Percentiles rank a stretch among this genome's conserved stretches.
phyloP scores from a whole-genome alignment of 1,140 invertebrate genomes.

The Cydia splendana region DNA sequence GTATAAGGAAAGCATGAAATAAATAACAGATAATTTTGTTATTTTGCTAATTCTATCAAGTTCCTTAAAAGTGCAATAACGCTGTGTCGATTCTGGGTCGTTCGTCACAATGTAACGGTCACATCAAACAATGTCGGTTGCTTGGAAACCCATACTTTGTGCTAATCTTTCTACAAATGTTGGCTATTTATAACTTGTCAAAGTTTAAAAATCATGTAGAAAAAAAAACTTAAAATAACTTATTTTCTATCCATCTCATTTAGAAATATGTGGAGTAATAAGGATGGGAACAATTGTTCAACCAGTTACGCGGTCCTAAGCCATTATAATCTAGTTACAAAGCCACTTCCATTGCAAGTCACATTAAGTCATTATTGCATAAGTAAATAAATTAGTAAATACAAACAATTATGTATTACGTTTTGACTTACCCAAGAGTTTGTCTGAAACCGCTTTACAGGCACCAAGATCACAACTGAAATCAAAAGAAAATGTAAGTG shows the following conservation, averaged over 20 bases:
- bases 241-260: constrained; percentile 12
- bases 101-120: no score
- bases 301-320: not conserved
- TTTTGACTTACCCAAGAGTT: constrained; percentile 24
- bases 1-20: no score
- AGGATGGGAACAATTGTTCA: constrained; percentile 20
- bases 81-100: no score
- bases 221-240: not conserved
- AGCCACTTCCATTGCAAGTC: not conserved
- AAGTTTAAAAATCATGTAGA: no score
- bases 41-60: no score
- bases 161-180: no score
- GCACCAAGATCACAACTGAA: constrained; percentile 20
- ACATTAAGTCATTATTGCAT: constrained; percentile 26
- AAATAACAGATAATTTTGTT: no score
- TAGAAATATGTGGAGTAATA: constrained; percentile 10
- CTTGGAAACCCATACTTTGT: no score
- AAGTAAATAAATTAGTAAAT: constrained; percentile 14
- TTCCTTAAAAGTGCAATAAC: no score
- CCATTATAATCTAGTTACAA: constrained; percentile 21
- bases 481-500: not conserved
- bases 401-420: constrained; percentile 21
- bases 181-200: no score
- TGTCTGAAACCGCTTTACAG: not conserved
- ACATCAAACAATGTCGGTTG: no score